Evolutionary conservation across 2,113 vertebrate species (phyloP), one percentile per base, ranked within the genome.

Genomic region (Pterocles gutturalis): DNA sequence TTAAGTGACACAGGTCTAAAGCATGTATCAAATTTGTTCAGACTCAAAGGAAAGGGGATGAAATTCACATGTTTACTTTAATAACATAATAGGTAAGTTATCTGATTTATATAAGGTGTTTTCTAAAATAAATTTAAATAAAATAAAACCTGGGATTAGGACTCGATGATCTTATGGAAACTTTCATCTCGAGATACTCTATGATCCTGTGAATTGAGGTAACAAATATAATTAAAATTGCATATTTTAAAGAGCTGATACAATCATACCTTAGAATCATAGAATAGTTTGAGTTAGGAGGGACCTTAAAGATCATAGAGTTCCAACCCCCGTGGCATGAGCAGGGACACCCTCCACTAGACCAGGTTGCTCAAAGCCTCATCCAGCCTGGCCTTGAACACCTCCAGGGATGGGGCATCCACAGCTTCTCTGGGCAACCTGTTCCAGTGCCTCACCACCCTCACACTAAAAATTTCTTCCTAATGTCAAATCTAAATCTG

Each of bases 391-490:
- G 4, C 3, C 57, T 49, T 49, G 7, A 89, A 34, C 4, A 13
- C 1, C 71, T 31, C 11, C 45, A 83, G 7, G 14, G 4, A 60
- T 1, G 14, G 3, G 5, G 0, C 12, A 64, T 6, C 13, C 25
- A n/a, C 15, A 67, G 0, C 4, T 43, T 72, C 10, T 45, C 16
- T 67, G 17, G n/a, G 10, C 1, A 84, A 36, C 6, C 4, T 60
- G 16, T 60, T 11, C 4, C 31, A 49, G 22, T 33, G 13, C 2
- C 38, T 69, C 34, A 58, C 5, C 5, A 31, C 7, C 11, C 6
- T 58, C 26, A 64, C 1, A 31, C 17, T 8, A 49, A 53, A 58
- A 57, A 66, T 51, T 55, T 60, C 13, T 36, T 65, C 6, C 7
- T 29, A 29, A 25, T 53, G 48, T 11, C 25, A 70, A 14, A 55